Base-by-base conservation (phyloP, 2,888 invertebrate species). In the Cosmopolites sordidus region DNA sequence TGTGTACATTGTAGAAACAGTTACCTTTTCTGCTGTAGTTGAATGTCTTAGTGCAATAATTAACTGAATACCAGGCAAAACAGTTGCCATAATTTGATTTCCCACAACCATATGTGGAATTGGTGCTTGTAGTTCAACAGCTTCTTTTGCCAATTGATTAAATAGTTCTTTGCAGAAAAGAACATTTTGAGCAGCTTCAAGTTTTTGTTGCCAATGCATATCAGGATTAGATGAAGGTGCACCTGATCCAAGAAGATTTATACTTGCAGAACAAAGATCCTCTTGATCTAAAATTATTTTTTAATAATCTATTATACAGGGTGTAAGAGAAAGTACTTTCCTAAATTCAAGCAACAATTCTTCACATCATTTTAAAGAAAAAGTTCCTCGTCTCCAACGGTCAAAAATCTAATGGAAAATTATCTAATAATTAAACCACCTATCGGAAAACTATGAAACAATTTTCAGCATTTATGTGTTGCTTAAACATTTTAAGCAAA, bases 81-180 rank as follows among this genome's bases (percentile, higher is more conserved):
- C 89, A 16, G 95, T 94, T 2, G 94, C 93, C 78, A 95, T 91
- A 58, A 97, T 96, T 75, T 96, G 94, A 75, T 96, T 96, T 11
- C 95, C 95, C 37, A 96, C 93, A 5, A 97, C 96, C 82, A 97
- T 90, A 67, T 96, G 96, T 0, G 96, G 96, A 68, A 96, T 93
- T 0, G 91, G 88, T 0, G 93, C 90, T 66, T 93, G 91, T 2
- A 94, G 75, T 68, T 94, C 93, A 3, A 96, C 94, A 0, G 97
- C 96, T 73, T 97, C 97, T 47, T 93, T 86, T 0, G 96, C 96
- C 48, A 97, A 75, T 66, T 96, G 89, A 59, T 92, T 90, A 70
- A 97, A 97, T 27, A 97, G 75, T 73, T 97, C 97, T 74, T 96
- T 96, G 70, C 97, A 97, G 75, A 96, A 97, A 15, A 97, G 78